Evolutionary conservation across 2,797 vertebrate genomes (phyloP).

Genomic region (Nothura maculosa): DNA sequence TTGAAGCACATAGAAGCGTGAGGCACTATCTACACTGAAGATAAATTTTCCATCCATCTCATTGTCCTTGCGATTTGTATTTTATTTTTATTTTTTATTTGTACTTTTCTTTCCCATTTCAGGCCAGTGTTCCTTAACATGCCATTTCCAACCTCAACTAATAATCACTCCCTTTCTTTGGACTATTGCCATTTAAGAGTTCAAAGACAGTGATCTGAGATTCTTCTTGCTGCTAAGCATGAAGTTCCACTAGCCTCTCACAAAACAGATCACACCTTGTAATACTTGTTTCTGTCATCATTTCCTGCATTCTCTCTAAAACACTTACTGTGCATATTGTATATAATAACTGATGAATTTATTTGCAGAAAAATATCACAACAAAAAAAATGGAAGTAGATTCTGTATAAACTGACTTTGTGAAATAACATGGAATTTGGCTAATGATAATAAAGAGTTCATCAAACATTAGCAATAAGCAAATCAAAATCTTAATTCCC

Average conservation of each 20-base stretch:
- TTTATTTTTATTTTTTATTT: constrained; percentile 49
- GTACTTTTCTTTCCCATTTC: constrained; percentile 7
- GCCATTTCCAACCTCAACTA: constrained; percentile 19
- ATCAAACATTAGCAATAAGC: neutral
- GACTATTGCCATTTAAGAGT: constrained; percentile 29
- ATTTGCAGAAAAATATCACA: neutral
- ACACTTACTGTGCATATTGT: neutral
- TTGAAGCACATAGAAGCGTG: neutral
- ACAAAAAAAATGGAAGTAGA: neutral
- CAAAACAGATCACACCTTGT: constrained; percentile 58
- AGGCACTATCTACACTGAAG: neutral
- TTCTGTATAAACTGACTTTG: neutral
- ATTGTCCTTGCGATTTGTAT: constrained; percentile 13
- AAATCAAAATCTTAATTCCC: constrained; percentile 30
- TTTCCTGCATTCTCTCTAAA: constrained; percentile 32
- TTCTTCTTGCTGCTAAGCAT: constrained; percentile 36
- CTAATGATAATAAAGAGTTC: neutral
- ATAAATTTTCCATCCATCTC: neutral
- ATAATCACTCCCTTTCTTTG: constrained; percentile 6
- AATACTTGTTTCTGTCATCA: constrained; percentile 49
- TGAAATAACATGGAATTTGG: neutral
- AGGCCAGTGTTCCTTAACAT: constrained; percentile 9
- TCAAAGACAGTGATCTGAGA: constrained; percentile 20
- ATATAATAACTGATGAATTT: neutral
- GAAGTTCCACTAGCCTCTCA: constrained; percentile 21